Conservation (phyloP, 1,140 invertebrate genomes). For the Bombus breviceps region DNA sequence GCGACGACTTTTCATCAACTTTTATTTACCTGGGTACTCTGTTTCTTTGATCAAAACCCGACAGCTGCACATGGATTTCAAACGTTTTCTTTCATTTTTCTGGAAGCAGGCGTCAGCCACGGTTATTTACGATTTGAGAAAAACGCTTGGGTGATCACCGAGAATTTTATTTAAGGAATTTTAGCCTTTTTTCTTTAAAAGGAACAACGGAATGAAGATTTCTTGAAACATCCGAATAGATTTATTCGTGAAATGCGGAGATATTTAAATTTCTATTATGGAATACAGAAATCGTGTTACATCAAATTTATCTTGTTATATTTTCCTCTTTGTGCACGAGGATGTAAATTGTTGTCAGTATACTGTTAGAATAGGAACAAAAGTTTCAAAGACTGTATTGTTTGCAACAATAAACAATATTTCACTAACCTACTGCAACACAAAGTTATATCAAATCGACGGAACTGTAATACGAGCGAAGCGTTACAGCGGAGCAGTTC, state of each 20-base stretch:
- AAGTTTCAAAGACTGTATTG: not conserved
- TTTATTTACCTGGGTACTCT: not conserved
- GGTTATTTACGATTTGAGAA: too few relatives aligned
- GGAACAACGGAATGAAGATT: not conserved
- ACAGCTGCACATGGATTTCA: too few relatives aligned
- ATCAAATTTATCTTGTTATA: not conserved
- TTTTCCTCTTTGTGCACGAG: not conserved
- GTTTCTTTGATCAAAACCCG: conserved; percentile 7
- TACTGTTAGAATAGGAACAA: not conserved
- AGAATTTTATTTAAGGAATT: not conserved
- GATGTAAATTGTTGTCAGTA: not conserved
- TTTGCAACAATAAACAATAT: not conserved
- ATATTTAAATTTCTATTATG: not conserved
- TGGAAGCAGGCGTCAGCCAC: not conserved
- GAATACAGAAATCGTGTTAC: not conserved
- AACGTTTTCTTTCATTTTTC: too few relatives aligned
- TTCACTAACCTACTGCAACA: not conserved
- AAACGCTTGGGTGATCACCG: not conserved
- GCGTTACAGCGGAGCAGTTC: not conserved
- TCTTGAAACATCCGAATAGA: not conserved
- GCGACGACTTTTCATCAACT: not conserved
- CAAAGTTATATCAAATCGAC: not conserved
- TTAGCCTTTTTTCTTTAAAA: not conserved
- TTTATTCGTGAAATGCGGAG: not conserved
- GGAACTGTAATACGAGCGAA: not conserved